Percentiles rank a stretch among this genome's conserved stretches.
Evolutionary conservation across 2,113 vertebrate species (phyloP).

Genomic region (Riparia riparia): DNA sequence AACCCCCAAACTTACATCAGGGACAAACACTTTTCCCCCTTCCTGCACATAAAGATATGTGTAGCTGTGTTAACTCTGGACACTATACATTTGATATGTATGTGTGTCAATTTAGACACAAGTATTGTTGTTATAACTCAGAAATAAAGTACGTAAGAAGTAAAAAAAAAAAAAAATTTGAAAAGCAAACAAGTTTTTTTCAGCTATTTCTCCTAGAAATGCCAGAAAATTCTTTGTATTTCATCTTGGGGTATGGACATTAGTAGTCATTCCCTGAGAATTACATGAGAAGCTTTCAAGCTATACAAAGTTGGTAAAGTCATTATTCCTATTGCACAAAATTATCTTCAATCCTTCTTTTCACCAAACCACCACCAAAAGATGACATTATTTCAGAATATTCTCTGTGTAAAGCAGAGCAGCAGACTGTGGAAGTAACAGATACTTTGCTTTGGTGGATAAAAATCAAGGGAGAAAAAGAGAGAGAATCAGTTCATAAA

Average conservation of each 20-base stretch:
- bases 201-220: background rate
- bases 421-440: background rate
- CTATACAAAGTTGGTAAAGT: background rate
- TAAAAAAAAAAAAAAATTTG: background rate
- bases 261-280: background rate
- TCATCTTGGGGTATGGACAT: background rate
- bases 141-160: background rate
- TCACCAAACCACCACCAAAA: background rate
- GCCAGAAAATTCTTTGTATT: background rate
- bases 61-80: background rate
- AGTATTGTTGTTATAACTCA: background rate
- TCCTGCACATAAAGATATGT: background rate
- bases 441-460: background rate
- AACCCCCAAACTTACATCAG: background rate
- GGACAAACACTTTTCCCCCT: background rate
- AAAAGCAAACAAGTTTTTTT: rapidly evolving
- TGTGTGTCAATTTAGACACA: background rate
- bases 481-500: background rate
- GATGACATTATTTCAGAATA: background rate
- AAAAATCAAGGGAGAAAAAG: background rate
- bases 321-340: background rate
- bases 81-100: background rate
- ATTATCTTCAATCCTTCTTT: background rate
- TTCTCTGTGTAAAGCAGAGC: background rate
- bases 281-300: background rate